A percentile compares a stretch with the other conserved stretches of the same genome.
These are phyloP conservation scores for Chelon labrosus DNA, from an alignment of 2,797 vertebrate species.

Conservation along the genomic window DNA sequence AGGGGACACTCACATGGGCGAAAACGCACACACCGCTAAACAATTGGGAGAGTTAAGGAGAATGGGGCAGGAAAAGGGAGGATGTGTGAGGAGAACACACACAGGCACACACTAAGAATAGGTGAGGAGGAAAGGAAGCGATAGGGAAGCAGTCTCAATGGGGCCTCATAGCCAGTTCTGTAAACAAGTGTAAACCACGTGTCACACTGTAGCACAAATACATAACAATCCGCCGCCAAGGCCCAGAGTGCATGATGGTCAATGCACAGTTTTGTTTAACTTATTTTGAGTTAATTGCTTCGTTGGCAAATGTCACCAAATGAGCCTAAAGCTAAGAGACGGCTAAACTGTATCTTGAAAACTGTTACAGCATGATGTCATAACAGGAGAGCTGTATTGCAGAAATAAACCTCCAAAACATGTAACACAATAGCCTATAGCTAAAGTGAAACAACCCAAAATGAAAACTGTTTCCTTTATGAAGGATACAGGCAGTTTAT, in stretches of 20 bases:
- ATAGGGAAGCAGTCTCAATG: slow-evolving; percentile 64
- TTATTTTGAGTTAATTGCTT: slow-evolving; percentile 2
- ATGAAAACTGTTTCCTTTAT: not conserved
- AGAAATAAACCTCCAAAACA: slow-evolving; percentile 12
- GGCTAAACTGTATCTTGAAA: not conserved
- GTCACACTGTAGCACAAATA: slow-evolving; percentile 37
- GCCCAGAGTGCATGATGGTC: slow-evolving; percentile 13
- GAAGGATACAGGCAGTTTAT: not conserved
- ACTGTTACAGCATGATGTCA: slow-evolving; percentile 28
- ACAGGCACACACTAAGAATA: slow-evolving; percentile 69
- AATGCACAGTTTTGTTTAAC: not conserved
- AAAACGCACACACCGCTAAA: slow-evolving; percentile 40
- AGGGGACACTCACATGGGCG: slow-evolving; percentile 39
- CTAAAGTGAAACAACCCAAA: not conserved
- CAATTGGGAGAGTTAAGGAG: slow-evolving; percentile 55
- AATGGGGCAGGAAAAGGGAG: slow-evolving; percentile 71
- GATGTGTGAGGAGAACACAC: slow-evolving; percentile 63
- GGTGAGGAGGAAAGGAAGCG: slow-evolving; percentile 73
- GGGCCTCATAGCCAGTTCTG: slow-evolving; percentile 53
- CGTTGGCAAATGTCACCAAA: not conserved
- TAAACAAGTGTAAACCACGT: slow-evolving; percentile 69
- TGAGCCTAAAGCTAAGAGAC: not conserved
- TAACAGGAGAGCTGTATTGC: slow-evolving; percentile 8
- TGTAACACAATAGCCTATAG: not conserved
- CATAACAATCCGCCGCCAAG: slow-evolving; percentile 39